These are phyloP conservation scores for Danio choprae DNA, from an alignment of 2,797 vertebrate genomes.

Conservation along the genomic window DNA sequence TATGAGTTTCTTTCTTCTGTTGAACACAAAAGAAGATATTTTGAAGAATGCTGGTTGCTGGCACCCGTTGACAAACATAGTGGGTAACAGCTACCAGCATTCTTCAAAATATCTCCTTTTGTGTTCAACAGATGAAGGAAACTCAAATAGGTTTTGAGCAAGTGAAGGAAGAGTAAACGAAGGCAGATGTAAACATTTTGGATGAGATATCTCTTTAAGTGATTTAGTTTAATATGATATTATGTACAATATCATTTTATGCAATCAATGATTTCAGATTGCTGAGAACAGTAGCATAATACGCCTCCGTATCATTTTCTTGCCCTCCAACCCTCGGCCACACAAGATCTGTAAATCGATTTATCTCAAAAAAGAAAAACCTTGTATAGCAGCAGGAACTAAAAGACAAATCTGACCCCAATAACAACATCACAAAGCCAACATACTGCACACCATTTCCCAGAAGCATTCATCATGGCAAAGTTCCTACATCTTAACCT, in stretches of 20 bases:
- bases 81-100: no score
- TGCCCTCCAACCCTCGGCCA: neutral
- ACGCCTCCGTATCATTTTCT: conserved; percentile 23
- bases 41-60: no score
- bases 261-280: conserved; percentile 12
- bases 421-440: neutral
- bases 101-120: no score
- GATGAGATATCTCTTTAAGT: neutral
- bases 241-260: conserved; percentile 22
- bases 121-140: no score
- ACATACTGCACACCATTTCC: neutral
- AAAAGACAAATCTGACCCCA: conserved; percentile 4
- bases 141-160: no score
- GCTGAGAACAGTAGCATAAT: neutral
- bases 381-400: neutral
- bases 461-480: neutral
- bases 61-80: no score
- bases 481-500: neutral
- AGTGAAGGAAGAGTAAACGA: no score
- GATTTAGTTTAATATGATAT: neutral
- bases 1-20: no score
- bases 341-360: conserved; percentile 23
- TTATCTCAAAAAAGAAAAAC: neutral
- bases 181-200: no score
- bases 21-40: no score